Evolutionary conservation across 2,888 invertebrate species (phyloP), one percentile per base, ranked within the genome.

Genomic region (Ctenicera cuprea): DNA sequence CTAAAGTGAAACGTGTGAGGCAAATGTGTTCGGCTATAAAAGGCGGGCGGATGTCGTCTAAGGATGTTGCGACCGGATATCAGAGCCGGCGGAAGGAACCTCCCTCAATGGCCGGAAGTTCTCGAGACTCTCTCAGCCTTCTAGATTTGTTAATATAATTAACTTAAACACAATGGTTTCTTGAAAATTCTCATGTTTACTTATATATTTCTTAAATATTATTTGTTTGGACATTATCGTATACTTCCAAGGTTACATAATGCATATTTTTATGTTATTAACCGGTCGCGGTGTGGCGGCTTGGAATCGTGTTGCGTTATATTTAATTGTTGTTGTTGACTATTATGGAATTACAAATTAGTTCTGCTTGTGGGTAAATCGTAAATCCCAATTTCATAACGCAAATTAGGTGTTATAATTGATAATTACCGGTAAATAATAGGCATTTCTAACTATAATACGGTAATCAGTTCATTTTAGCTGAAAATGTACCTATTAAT

Each of bases 11-110:
- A 73, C 66, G 38, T 73, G 73, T 18, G 54, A 67, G 59, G 67
- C 73, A 68, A 74, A 71, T 64, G 68, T 71, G 61, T 68, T 63
- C 20, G 38, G 45, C 67, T 69, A 75, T 76, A 73, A 77, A 77
- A 76, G 75, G 77, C 67, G 74, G 76, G 74, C 78, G 78, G 78
- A 78, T 78, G 78, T 72, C 75, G 71, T 76, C 67, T 74, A 73
- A 78, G 78, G 78, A 78, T 78, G 78, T 78, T 74, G 72, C 65
- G 72, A 76, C 77, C 78, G 78, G 78, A 78, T 77, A 77, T 77
- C 73, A 76, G 67, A 78, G 65, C 74, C 77, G 76, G 75, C 78
- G 77, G 77, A 77, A 77, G 77, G 73, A 77, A 76, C 76, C 73
- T 73, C 76, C 77, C 73, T 77, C 77, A 77, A 75, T 77, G 77